A percentile compares a stretch with the other conserved stretches of the same genome.
Conservation (phyloP, 1,140 invertebrate species). For the Drosophila elegans region DNA sequence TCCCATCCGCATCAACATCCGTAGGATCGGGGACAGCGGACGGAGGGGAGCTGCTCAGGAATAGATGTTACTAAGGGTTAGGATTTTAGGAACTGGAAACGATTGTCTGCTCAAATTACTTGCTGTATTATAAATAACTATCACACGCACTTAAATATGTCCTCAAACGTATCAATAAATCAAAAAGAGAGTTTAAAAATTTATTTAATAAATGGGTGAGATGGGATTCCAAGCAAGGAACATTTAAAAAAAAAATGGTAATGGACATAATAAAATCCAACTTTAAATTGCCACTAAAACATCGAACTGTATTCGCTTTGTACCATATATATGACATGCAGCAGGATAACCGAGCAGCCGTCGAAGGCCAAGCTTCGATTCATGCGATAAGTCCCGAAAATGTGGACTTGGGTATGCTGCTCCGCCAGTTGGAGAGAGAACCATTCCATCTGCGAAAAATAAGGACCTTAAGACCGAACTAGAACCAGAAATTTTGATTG, state of each 20-base stretch:
- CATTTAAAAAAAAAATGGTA: too few relatives aligned
- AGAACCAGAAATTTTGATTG: not conserved
- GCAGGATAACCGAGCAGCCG: constrained; percentile 16
- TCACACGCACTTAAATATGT: not conserved
- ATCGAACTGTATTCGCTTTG: constrained; percentile 33
- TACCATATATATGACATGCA: constrained; percentile 52
- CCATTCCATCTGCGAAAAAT: constrained; percentile 28
- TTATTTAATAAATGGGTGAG: not conserved
- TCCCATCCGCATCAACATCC: constrained; percentile 51
- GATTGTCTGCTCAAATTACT: constrained; percentile 40
- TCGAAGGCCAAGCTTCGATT: constrained; percentile 31
- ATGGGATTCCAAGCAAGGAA: too few relatives aligned
- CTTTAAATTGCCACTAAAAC: not conserved
- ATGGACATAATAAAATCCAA: too few relatives aligned
- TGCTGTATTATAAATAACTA: constrained; percentile 19
- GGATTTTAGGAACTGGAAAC: constrained; percentile 6
- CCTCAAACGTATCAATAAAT: constrained; percentile 17
- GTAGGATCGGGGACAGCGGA: constrained; percentile 9
- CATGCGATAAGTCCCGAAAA: constrained; percentile 31
- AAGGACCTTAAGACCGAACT: not conserved
- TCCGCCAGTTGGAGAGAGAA: constrained; percentile 37
- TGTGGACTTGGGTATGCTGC: constrained; percentile 32
- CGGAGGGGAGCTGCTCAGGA: constrained; percentile 59
- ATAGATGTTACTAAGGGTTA: constrained; percentile 57
- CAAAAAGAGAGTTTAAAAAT: constrained; percentile 2